Percentiles rank a stretch among this genome's conserved stretches.
Evolutionary conservation across 2,113 vertebrate species (phyloP).

Genomic region (human (Homo sapiens)): DNA sequence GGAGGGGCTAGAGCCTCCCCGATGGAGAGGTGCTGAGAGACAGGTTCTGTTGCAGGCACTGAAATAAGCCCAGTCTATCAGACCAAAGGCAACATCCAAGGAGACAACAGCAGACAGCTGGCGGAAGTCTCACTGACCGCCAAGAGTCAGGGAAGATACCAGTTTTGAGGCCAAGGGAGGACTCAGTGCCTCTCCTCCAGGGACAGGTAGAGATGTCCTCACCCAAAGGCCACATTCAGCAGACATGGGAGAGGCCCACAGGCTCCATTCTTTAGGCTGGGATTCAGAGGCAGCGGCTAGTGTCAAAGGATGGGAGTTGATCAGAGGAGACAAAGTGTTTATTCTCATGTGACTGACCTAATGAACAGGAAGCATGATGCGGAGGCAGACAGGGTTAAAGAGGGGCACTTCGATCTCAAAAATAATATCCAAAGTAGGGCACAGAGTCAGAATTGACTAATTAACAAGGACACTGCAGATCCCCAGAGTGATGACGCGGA

Average conservation of each 20-base stretch:
- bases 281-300: not conserved
- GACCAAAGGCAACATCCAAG: not conserved
- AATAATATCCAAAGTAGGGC: not conserved
- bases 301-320: not conserved
- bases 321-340: not conserved
- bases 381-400: not conserved
- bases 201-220: not conserved
- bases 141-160: not conserved
- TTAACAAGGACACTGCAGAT: not conserved
- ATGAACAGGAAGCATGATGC: not conserved
- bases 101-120: not conserved
- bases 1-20: not conserved
- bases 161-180: not conserved
- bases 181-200: not conserved
- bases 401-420: not conserved
- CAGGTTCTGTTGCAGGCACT: not conserved
- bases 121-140: not conserved
- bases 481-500: not conserved
- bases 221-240: not conserved
- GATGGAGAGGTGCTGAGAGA: rapidly evolving
- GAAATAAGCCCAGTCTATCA: not conserved
- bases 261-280: not conserved
- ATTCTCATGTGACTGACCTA: not conserved
- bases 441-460: not conserved
- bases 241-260: rapidly evolving